Evolutionary conservation across 2,113 vertebrate species (phyloP), one percentile per base, ranked within the genome.

Genomic region (Tautogolabrus adspersus): DNA sequence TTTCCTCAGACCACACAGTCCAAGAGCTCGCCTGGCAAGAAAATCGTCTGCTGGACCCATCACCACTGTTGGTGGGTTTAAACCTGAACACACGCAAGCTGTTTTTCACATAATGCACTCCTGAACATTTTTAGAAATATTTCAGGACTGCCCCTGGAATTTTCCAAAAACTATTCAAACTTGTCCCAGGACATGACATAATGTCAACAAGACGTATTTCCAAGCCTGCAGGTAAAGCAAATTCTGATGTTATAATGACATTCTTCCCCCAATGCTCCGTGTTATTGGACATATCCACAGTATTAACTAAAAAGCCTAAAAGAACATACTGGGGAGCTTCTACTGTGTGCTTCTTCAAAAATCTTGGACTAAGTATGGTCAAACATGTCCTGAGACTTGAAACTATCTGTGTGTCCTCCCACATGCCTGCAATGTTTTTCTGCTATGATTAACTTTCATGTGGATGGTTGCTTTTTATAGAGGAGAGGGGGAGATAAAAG

Each of bases 11-110:
- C 92, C 95, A 61, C 94, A 94, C 84, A 97, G 96, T 89, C 97
- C 97, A 73, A 95, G 96, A 83, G 92, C 94, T 81, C 94, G 96
- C 30, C 69, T 95, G 85, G 80, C 87, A 75, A 95, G 95, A 81
- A 95, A 88, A 16, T 86, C 85, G 9, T 87, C 94, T 58, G 92
- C 94, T 44, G 91, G 91, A 40, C 93, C 95, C 0, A 93, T 98
- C 90, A 99, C 96, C 58, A 97, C 96, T 90, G 94, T 98, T 13
- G 98, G 98, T 99, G 94, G 91, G 93, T 88, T 79, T 78, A 66
- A 19, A 5, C 11, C 34, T 47, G 5, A 22, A 1, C 9, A 46
- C 34, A 37, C 21, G 52, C 61, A 51, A 10, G 40, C 11, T 42
- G 11, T 42, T 42, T 42, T 42, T 42, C 57, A 69, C 78, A 54